Evolutionary conservation across 2,113 vertebrate species (phyloP).

Genomic region (Syrrhaptes paradoxus): DNA sequence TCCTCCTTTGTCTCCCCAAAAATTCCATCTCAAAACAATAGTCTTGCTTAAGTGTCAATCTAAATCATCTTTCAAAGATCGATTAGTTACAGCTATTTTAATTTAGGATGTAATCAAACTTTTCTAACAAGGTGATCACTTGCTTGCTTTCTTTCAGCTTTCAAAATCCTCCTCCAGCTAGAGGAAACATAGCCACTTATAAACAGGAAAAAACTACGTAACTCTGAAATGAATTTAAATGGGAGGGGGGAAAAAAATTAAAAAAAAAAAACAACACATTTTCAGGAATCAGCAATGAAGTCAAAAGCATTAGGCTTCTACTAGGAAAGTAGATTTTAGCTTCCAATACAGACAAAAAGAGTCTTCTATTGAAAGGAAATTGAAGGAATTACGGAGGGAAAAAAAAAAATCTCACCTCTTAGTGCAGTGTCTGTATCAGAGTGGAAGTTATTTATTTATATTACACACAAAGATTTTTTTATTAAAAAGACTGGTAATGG

Average conservation of each 20-base stretch:
- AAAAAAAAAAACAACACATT: background rate
- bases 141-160: background rate
- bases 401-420: background rate
- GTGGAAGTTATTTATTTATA: constrained; percentile 64
- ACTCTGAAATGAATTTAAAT: background rate
- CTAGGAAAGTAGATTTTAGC: background rate
- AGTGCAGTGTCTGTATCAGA: background rate
- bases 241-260: background rate
- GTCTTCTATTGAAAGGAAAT: background rate
- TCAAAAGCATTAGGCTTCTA: background rate
- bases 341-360: background rate
- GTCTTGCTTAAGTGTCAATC: background rate
- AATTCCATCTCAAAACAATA: background rate
- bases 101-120: background rate
- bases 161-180: background rate
- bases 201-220: background rate
- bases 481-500: constrained; percentile 82
- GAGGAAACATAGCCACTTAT: background rate
- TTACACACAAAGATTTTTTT: constrained; percentile 75
- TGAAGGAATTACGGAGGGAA: background rate
- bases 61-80: background rate
- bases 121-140: background rate
- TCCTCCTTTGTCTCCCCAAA: background rate
- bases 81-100: background rate
- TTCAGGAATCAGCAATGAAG: background rate